Conservation (phyloP, 2,797 vertebrate genomes). For the Lagorchestes hirsutus region DNA sequence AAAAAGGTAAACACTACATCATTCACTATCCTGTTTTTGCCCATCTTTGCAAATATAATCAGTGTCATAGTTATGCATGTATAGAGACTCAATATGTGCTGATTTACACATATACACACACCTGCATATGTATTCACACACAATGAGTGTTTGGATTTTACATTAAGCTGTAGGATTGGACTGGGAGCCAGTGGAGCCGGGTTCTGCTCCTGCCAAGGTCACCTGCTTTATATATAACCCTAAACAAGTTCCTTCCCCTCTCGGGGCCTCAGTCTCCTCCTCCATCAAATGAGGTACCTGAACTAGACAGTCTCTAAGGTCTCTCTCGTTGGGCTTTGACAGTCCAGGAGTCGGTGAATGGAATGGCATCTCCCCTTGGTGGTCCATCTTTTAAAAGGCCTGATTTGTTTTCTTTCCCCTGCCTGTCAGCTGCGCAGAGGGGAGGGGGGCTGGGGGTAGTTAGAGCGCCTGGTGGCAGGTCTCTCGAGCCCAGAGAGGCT, state of each 20-base stretch:
- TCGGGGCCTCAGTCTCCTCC: not conserved
- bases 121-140: not conserved
- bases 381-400: not conserved
- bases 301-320: not conserved
- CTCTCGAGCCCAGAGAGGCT: slow-evolving; percentile 39
- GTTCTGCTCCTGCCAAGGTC: not conserved
- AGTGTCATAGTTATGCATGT: not conserved
- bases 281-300: not conserved
- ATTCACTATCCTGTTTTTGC: not conserved
- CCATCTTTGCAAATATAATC: not conserved
- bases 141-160: not conserved
- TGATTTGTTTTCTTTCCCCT: not conserved
- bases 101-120: not conserved
- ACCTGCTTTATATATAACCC: not conserved
- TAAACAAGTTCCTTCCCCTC: too few relatives aligned
- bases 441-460: not conserved
- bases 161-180: not conserved
- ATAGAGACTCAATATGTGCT: not conserved
- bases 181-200: not conserved
- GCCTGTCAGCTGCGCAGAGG: not conserved
- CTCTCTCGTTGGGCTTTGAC: not conserved
- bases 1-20: not conserved
- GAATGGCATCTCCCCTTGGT: not conserved
- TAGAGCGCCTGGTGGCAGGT: not conserved
- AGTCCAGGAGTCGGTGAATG: not conserved